phyloP scores from a whole-genome alignment of 1,140 invertebrate genomes.

The Drosophila obscura region DNA sequence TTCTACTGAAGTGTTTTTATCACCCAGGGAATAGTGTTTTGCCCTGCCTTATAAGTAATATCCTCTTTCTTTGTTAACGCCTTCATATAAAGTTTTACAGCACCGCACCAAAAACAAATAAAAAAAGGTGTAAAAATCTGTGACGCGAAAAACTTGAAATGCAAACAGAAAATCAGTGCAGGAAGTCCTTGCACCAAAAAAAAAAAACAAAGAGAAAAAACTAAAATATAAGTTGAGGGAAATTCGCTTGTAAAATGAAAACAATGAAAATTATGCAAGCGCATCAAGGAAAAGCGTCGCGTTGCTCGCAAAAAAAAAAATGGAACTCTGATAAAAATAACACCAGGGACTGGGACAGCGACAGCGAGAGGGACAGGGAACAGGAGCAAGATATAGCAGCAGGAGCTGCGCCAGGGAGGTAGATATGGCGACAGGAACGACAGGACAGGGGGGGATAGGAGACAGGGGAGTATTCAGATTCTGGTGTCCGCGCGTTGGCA shows the following conservation, averaged over 20 bases:
- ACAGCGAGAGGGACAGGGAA: too few relatives aligned
- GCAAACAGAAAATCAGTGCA: slow-evolving; percentile 77
- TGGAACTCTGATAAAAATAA: slow-evolving; percentile 67
- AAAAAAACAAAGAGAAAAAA: slow-evolving; percentile 18
- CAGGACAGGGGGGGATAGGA: too few relatives aligned
- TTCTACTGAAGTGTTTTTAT: slow-evolving; percentile 44
- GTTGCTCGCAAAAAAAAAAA: slow-evolving; percentile 18
- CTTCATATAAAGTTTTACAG: slow-evolving; percentile 71
- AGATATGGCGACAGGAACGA: slow-evolving; percentile 3
- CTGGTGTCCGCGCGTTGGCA: slow-evolving; percentile 17
- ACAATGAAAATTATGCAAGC: slow-evolving; percentile 82
- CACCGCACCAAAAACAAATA: slow-evolving; percentile 38
- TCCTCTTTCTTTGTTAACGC: slow-evolving; percentile 44
- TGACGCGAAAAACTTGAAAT: slow-evolving; percentile 74
- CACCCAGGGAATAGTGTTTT: slow-evolving; percentile 7
- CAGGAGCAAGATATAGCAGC: too few relatives aligned
- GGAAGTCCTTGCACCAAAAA: slow-evolving; percentile 51
- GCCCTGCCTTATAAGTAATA: slow-evolving; percentile 8
- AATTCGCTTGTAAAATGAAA: slow-evolving; percentile 76
- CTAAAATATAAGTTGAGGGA: slow-evolving; percentile 62
- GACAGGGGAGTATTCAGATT: neutral
- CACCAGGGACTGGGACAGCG: slow-evolving; percentile 14
- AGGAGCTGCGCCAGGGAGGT: neutral
- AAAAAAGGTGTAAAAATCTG: slow-evolving; percentile 54
- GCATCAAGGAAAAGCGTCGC: slow-evolving; percentile 50